These are phyloP conservation scores for Thymallus thymallus DNA, from an alignment of 2,113 vertebrate genomes.

Conservation along the genomic window DNA sequence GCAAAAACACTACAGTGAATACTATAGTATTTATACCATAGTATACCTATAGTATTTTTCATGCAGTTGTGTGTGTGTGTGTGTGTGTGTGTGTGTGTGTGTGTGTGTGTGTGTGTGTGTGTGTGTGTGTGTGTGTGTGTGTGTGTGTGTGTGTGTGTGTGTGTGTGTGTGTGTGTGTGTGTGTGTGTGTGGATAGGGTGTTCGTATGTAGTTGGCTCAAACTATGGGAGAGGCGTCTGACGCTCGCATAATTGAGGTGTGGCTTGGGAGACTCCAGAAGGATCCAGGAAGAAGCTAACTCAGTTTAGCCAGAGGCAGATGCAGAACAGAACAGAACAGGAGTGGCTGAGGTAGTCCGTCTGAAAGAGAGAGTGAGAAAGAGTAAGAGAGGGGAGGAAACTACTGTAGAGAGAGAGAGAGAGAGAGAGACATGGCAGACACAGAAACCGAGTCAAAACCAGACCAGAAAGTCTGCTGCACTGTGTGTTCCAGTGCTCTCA, in stretches of 20 bases:
- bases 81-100: not conserved
- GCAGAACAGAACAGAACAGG: not conserved
- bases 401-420: not conserved
- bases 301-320: not conserved
- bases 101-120: not conserved
- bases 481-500: slow-evolving; percentile 17
- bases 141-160: not conserved
- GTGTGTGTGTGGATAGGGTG: not conserved
- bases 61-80: not conserved
- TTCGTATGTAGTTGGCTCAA: slow-evolving; percentile 23
- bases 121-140: not conserved
- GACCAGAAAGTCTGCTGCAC: not conserved
- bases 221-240: slow-evolving; percentile 11
- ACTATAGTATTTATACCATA: too few relatives aligned
- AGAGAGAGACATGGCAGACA: slow-evolving; percentile 46
- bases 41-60: too few relatives aligned
- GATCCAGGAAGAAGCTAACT: slow-evolving; percentile 24
- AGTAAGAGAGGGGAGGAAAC: not conserved
- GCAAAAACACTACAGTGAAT: too few relatives aligned
- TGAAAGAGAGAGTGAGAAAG: slow-evolving; percentile 4
- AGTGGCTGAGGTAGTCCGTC: slow-evolving; percentile 39
- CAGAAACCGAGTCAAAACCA: not conserved
- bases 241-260: slow-evolving; percentile 49
- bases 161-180: not conserved
- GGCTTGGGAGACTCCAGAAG: slow-evolving; percentile 29